These are phyloP conservation scores for Pyralis farinalis DNA, from an alignment of 2,888 invertebrate genomes.

Conservation along the genomic window DNA sequence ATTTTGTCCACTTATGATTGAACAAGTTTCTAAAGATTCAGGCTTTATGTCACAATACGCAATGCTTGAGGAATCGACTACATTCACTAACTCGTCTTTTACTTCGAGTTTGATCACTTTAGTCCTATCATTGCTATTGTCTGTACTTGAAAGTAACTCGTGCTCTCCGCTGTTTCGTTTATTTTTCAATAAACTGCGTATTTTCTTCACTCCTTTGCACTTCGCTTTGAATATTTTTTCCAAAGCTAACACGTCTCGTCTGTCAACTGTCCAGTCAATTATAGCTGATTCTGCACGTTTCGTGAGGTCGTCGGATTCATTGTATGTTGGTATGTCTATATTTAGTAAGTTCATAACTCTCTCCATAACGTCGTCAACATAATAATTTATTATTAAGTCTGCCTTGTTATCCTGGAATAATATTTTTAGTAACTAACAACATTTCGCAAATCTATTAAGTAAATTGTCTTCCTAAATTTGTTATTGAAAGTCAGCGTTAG, in stretches of 20 bases:
- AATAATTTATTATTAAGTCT: conserved; percentile 92
- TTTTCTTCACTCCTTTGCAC: conserved; percentile 72
- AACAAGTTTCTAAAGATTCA: conserved; percentile 10
- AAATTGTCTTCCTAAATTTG: no score
- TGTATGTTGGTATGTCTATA: conserved; percentile 87
- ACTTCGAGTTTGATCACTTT: conserved; percentile 55
- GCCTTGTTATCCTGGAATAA: conserved; percentile 93
- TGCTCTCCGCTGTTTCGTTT: conserved; percentile 41
- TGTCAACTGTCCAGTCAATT: conserved; percentile 88
- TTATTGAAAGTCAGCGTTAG: no score
- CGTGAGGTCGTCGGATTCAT: conserved; percentile 84
- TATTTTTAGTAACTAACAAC: no score
- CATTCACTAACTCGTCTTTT: conserved; percentile 30
- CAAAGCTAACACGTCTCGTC: conserved; percentile 79
- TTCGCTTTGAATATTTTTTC: conserved; percentile 80
- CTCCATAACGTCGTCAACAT: conserved; percentile 91
- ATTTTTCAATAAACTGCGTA: conserved; percentile 53
- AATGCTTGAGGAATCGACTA: conserved; percentile 6
- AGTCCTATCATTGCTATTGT: conserved; percentile 34
- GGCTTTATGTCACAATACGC: no score
- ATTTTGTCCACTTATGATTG: conserved; percentile 13
- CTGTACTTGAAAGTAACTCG: neutral
- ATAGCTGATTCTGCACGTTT: conserved; percentile 66
- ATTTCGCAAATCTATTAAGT: no score
- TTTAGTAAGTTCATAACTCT: conserved; percentile 88